phyloP scores from a whole-genome alignment of 2,888 invertebrate species.

The Tenodera sinensis region DNA sequence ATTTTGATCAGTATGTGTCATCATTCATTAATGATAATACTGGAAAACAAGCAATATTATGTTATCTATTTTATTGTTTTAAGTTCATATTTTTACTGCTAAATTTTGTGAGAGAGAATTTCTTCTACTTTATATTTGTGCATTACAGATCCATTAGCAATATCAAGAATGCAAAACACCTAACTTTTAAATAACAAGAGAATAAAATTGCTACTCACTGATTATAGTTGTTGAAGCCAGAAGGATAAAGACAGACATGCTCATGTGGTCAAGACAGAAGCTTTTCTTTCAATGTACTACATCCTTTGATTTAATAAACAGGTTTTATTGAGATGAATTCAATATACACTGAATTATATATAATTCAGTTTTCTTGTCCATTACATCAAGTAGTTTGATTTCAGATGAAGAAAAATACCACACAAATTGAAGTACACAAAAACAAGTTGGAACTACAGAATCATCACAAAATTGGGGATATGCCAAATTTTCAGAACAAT shows the following conservation, averaged over 20 bases:
- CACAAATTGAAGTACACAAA: neutral
- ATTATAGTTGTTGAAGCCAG: neutral
- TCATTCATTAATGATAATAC: too few relatives aligned
- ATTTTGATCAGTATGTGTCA: neutral
- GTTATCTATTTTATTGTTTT: neutral
- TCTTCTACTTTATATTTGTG: neutral
- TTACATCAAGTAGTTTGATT: neutral
- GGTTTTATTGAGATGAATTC: constrained; percentile 8
- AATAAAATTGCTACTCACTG: neutral
- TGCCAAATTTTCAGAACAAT: neutral
- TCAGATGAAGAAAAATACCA: neutral
- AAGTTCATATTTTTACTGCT: neutral
- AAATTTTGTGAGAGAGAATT: neutral
- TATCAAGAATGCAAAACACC: neutral
- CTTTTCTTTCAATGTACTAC: neutral
- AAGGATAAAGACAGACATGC: neutral
- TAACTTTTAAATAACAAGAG: neutral
- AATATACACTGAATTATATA: neutral
- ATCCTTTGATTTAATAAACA: constrained; percentile 4
- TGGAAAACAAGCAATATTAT: too few relatives aligned
- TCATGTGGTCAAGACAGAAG: neutral
- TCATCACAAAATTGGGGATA: neutral
- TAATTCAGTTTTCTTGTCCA: neutral
- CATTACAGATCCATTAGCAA: neutral
- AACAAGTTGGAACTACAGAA: neutral